Conservation (phyloP, 1,140 invertebrate species). For the Caenorhabditis remanei region DNA sequence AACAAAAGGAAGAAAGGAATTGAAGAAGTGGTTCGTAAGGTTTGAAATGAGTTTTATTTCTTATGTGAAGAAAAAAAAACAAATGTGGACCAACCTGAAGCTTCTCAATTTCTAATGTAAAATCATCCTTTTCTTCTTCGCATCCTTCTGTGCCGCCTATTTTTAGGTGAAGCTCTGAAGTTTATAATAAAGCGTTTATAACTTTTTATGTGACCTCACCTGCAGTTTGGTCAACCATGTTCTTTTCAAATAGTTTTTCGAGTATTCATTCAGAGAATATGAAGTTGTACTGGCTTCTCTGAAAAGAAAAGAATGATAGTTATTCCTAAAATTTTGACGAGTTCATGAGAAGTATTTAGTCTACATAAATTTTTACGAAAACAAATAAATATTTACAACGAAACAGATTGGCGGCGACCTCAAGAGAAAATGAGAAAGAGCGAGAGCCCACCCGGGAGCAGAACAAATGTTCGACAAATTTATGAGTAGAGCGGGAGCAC, state of each 20-base stretch:
- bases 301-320: neutral
- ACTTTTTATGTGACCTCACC: neutral
- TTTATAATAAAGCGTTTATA: neutral
- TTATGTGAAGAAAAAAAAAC: neutral
- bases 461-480: slow-evolving; percentile 34
- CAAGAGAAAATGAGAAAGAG: slow-evolving; percentile 22
- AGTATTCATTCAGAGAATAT: slow-evolving; percentile 24
- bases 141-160: neutral
- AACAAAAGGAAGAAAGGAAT: slow-evolving; percentile 30
- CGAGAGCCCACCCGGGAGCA: slow-evolving; percentile 4
- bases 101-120: slow-evolving; percentile 40
- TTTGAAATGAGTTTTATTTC: slow-evolving; percentile 18
- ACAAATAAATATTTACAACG: slow-evolving; percentile 48
- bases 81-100: slow-evolving; percentile 5
- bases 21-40: slow-evolving; percentile 26
- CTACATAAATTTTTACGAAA: slow-evolving; percentile 29
- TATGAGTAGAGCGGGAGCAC: slow-evolving; percentile 29
- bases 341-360: slow-evolving; percentile 4
- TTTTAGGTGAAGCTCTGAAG: slow-evolving; percentile 16
- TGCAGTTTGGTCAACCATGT: slow-evolving; percentile 1
- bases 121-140: slow-evolving; percentile 30
- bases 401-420: slow-evolving; percentile 27
- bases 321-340: neutral
- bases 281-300: slow-evolving; percentile 16
- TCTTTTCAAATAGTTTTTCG: neutral